These are phyloP conservation scores for Anguilla rostrata DNA, from an alignment of 2,113 vertebrate species.

Conservation along the genomic window DNA sequence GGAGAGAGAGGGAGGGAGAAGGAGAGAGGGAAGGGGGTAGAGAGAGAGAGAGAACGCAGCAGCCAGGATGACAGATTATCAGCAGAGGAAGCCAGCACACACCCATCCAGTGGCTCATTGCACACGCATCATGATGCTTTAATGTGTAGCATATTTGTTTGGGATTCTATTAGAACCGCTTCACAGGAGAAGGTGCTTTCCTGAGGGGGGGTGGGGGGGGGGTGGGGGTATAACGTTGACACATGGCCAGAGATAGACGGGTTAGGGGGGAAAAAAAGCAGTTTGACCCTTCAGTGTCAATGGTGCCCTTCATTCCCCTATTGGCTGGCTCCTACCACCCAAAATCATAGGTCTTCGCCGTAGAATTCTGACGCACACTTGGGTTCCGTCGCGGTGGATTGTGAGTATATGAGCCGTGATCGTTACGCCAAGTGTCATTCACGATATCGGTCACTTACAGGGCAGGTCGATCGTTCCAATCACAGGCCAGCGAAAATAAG, in stretches of 20 bases:
- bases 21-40: not conserved
- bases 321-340: not conserved
- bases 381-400: not conserved
- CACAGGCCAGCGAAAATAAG: not conserved
- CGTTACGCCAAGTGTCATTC: not conserved
- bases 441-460: not conserved
- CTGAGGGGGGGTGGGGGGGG: not conserved
- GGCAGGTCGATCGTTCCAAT: not conserved
- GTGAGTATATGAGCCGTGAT: not conserved
- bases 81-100: conserved; percentile 17
- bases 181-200: not conserved
- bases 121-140: conserved; percentile 37
- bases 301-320: no score
- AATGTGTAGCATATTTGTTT: conserved; percentile 37
- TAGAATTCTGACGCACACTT: not conserved
- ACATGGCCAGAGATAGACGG: no score
- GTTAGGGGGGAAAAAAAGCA: not conserved
- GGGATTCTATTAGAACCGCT: conserved; percentile 26
- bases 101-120: conserved; percentile 32
- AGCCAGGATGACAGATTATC: conserved; percentile 28
- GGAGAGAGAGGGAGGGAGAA: not conserved
- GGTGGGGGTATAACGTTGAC: not conserved
- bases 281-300: not conserved
- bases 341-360: not conserved
- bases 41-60: not conserved